phyloP scores from a whole-genome alignment of 1,140 invertebrate genomes.

The Telenomus remus region DNA sequence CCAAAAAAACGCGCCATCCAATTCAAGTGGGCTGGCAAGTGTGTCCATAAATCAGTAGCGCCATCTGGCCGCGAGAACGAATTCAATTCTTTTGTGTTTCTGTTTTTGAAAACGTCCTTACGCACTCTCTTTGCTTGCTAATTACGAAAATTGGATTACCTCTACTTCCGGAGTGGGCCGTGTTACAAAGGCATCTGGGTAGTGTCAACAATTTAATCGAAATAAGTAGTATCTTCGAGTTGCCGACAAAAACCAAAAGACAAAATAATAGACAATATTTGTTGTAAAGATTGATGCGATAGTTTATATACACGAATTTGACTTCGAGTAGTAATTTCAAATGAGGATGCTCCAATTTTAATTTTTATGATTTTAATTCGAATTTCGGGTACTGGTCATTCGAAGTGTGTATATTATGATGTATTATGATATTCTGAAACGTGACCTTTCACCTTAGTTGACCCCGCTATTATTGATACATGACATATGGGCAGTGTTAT shows the following conservation, averaged over 20 bases:
- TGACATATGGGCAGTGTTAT: slow-evolving; percentile 62
- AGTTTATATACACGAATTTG: too few relatives aligned
- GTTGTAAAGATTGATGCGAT: too few relatives aligned
- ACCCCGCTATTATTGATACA: slow-evolving; percentile 56
- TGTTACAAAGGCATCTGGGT: slow-evolving; percentile 43
- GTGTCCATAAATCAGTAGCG: slow-evolving; percentile 67
- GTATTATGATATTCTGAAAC: slow-evolving; percentile 39
- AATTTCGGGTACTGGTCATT: slow-evolving; percentile 18
- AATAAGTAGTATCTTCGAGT: neutral
- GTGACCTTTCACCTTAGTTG: slow-evolving; percentile 57
- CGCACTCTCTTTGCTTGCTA: slow-evolving; percentile 67
- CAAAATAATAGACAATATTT: neutral
- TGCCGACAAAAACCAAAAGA: too few relatives aligned
- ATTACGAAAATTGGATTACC: slow-evolving; percentile 67
- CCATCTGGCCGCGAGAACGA: slow-evolving; percentile 68
- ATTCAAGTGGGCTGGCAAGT: slow-evolving; percentile 9
- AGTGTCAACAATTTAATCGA: slow-evolving; percentile 8
- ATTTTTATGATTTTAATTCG: too few relatives aligned
- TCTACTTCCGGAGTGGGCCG: slow-evolving; percentile 62
- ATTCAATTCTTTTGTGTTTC: too few relatives aligned
- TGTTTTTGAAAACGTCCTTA: slow-evolving; percentile 71
- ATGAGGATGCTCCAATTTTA: too few relatives aligned
- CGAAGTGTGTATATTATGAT: slow-evolving; percentile 33
- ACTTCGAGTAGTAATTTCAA: too few relatives aligned
- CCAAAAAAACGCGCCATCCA: slow-evolving; percentile 8